These are phyloP conservation scores for Emydoidea blandingii DNA, from an alignment of 2,797 vertebrate species.

Conservation along the genomic window DNA sequence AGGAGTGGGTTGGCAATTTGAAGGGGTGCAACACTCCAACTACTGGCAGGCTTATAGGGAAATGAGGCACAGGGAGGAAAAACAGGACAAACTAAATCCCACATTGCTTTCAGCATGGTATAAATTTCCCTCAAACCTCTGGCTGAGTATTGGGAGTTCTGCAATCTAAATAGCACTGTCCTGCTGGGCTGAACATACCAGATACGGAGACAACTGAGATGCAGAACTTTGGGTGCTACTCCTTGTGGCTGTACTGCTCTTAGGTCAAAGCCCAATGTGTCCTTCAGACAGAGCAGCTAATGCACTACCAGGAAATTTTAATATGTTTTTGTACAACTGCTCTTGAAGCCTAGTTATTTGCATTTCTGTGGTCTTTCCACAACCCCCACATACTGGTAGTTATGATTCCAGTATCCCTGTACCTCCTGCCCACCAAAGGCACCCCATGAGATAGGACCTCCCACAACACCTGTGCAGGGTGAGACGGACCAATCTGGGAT, in stretches of 20 bases:
- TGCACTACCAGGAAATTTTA: not conserved
- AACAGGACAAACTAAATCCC: not conserved
- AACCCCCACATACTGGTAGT: not conserved
- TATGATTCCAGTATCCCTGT: not conserved
- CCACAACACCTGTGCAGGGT: too few relatives aligned
- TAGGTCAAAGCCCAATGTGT: not conserved
- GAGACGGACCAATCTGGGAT: too few relatives aligned
- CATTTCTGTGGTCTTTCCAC: not conserved
- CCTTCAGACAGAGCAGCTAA: not conserved
- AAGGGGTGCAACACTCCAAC: not conserved
- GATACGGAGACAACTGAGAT: not conserved
- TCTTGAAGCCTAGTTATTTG: not conserved
- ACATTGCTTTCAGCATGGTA: not conserved
- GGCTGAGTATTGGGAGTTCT: not conserved
- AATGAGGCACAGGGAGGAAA: not conserved
- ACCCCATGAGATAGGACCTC: too few relatives aligned
- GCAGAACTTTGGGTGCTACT: not conserved
- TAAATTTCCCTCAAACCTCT: not conserved
- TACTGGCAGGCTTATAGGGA: not conserved
- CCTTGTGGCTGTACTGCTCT: not conserved
- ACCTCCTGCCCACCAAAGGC: not conserved
- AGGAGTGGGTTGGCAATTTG: not conserved
- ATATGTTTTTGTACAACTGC: not conserved
- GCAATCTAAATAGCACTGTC: not conserved
- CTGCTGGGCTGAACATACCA: not conserved